phyloP scores from a whole-genome alignment of 92 coral and sea anemone genomes.

The Pocillopora grandis region DNA sequence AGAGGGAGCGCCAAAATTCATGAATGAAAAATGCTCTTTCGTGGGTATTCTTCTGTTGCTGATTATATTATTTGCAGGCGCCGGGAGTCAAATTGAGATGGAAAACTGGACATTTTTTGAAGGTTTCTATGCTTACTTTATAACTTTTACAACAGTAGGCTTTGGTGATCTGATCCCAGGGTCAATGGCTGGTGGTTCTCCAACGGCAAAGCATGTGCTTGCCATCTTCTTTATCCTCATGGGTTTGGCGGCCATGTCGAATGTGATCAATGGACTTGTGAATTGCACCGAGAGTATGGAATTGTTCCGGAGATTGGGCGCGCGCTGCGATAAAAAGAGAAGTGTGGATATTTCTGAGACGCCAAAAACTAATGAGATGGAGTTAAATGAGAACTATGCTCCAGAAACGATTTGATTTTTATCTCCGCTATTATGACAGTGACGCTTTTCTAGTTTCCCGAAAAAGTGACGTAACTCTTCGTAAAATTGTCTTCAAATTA shows the following conservation, averaged over 20 bases:
- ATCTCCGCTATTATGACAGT: no score
- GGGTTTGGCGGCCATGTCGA: conserved; percentile 42
- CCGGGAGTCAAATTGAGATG: conserved; percentile 31
- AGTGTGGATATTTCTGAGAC: neutral
- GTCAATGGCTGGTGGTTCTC: neutral
- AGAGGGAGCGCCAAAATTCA: conserved; percentile 9
- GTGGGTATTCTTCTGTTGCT: conserved; percentile 21
- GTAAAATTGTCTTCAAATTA: no score
- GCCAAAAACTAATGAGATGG: neutral
- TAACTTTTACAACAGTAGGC: conserved; percentile 45
- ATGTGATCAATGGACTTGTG: conserved; percentile 19
- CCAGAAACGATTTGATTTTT: no score
- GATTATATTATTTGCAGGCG: conserved; percentile 4
- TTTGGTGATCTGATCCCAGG: conserved; percentile 53
- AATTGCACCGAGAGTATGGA: neutral
- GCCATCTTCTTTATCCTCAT: conserved; percentile 2
- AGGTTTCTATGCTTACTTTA: conserved; percentile 45
- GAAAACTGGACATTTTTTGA: conserved; percentile 60
- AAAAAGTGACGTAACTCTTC: no score
- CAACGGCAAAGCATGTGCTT: neutral
- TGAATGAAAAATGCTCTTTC: conserved; percentile 34
- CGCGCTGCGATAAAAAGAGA: neutral
- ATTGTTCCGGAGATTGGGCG: neutral
- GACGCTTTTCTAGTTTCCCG: no score
- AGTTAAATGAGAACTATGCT: neutral